Conservation (phyloP, 2,888 invertebrate species). For the Lathronympha strigana region DNA sequence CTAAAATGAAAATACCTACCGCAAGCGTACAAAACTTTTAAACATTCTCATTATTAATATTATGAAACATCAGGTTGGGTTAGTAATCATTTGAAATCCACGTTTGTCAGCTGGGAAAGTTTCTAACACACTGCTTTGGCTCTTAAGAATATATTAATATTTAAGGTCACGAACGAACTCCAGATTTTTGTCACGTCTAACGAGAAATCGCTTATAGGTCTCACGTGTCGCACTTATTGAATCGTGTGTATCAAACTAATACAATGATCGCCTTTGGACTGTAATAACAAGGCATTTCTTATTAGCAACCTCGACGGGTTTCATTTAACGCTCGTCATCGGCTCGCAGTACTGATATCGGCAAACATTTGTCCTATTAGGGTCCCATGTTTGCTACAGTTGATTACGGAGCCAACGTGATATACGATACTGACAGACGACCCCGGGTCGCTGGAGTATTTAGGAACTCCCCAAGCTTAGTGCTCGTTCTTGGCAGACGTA, state of each 20-base stretch:
- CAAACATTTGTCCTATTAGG: conserved; percentile 38
- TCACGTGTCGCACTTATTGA: background rate
- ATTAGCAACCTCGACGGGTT: conserved; percentile 15
- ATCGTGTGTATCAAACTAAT: background rate
- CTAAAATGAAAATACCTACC: no score
- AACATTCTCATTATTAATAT: no score
- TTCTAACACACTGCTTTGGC: no score
- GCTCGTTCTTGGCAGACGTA: background rate
- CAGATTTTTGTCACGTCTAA: no score
- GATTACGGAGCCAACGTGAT: conserved; percentile 26
- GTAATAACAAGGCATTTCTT: background rate
- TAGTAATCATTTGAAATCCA: no score
- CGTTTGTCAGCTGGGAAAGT: no score
- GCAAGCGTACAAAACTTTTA: no score
- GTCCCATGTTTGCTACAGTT: conserved; percentile 29
- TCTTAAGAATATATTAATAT: no score
- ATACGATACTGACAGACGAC: conserved; percentile 4
- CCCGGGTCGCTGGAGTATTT: background rate
- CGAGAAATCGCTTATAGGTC: no score
- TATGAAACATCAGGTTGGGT: no score
- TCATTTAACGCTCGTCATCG: conserved; percentile 25
- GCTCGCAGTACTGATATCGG: conserved; percentile 22
- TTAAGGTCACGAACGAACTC: no score
- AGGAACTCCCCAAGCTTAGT: background rate
- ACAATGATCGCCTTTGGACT: background rate